Evolutionary conservation across 2,888 invertebrate species (phyloP).

Genomic region (Phalera bucephala): DNA sequence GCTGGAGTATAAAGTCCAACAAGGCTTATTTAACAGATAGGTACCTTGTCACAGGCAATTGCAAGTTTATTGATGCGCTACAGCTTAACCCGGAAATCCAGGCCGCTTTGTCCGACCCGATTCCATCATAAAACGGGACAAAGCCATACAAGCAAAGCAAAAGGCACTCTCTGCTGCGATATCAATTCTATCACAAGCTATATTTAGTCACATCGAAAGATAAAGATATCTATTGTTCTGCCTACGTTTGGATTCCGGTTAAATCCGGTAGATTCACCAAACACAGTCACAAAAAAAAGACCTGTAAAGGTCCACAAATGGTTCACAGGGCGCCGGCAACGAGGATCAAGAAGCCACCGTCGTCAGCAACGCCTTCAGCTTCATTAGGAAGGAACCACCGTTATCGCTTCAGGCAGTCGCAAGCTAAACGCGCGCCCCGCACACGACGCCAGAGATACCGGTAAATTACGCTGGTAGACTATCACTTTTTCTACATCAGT

Average conservation of each 20-base stretch:
- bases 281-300: no score
- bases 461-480: background rate
- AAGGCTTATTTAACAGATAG: no score
- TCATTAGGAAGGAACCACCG: background rate
- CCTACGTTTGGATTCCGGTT: constrained; percentile 16
- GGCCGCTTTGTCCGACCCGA: constrained; percentile 21
- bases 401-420: background rate
- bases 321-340: background rate
- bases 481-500: background rate
- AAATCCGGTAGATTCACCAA: no score
- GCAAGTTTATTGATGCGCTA: constrained; percentile 21
- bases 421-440: background rate
- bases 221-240: no score
- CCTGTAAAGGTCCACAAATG: background rate
- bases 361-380: background rate
- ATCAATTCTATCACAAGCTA: no score
- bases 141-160: constrained; percentile 26
- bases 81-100: constrained; percentile 24
- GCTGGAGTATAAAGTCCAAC: constrained; percentile 17
- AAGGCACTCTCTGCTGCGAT: constrained; percentile 21
- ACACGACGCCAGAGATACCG: background rate
- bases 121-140: constrained; percentile 17
- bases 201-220: constrained; percentile 1
- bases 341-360: background rate
- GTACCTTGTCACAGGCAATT: constrained; percentile 27